Evolutionary conservation across 2,797 vertebrate species (phyloP).

Genomic region (Sphenodon punctatus): DNA sequence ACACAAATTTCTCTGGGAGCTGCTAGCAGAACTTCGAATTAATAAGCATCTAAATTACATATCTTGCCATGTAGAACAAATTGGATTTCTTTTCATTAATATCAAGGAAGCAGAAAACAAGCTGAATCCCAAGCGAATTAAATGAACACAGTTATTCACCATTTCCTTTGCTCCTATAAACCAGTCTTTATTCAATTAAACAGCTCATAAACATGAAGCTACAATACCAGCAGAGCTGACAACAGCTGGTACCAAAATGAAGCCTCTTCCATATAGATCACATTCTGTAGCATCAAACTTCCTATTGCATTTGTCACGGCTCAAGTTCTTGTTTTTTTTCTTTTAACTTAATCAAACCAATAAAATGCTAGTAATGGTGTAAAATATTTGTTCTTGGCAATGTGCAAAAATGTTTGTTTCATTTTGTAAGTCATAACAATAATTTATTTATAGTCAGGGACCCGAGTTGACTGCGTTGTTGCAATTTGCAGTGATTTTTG

Average conservation of each 20-base stretch:
- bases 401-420: neutral
- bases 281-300: neutral
- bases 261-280: neutral
- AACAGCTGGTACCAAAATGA: neutral
- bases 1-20: constrained; percentile 58
- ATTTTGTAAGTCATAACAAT: neutral
- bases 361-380: neutral
- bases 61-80: constrained; percentile 76
- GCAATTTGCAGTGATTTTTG: too few relatives aligned
- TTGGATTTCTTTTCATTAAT: constrained; percentile 78
- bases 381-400: fast-evolving
- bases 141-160: constrained; percentile 65
- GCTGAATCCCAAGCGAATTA: constrained; percentile 54
- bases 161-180: constrained; percentile 58
- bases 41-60: constrained; percentile 76
- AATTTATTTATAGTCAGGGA: too few relatives aligned
- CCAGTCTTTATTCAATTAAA: constrained; percentile 70
- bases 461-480: too few relatives aligned
- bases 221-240: constrained; percentile 20
- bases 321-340: neutral
- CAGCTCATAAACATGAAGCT: constrained; percentile 29
- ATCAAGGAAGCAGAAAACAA: constrained; percentile 78
- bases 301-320: neutral
- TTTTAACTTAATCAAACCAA: neutral
- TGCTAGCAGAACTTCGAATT: constrained; percentile 60